These are phyloP conservation scores for Cantharis lateralis DNA, from an alignment of 2,888 invertebrate species.

Conservation along the genomic window DNA sequence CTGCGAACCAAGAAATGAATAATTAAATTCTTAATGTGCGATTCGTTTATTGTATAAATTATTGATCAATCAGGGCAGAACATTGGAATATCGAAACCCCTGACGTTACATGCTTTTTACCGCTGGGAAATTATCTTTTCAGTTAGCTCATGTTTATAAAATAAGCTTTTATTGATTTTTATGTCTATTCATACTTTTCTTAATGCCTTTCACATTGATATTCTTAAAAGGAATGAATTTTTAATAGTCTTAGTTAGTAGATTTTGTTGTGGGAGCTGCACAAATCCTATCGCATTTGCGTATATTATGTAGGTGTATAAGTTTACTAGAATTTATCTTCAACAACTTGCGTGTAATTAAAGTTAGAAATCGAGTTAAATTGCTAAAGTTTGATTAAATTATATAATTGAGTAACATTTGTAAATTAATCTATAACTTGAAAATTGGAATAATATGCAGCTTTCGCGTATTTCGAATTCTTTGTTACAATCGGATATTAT, in stretches of 20 bases:
- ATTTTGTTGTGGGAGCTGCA: background rate
- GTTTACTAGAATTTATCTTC: background rate
- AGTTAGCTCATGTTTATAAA: conserved; percentile 4
- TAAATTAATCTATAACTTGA: background rate
- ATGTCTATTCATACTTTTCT: background rate
- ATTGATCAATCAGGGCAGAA: conserved; percentile 12
- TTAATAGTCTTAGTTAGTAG: background rate
- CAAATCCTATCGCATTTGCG: too few species aligned
- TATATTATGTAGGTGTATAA: background rate
- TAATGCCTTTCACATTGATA: background rate
- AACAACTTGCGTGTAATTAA: background rate
- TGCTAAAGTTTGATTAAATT: background rate
- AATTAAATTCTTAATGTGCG: background rate
- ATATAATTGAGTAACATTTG: background rate
- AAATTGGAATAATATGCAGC: background rate
- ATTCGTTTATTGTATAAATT: background rate
- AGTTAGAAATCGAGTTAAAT: background rate
- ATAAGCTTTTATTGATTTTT: conserved; percentile 8
- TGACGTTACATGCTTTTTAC: conserved; percentile 5
- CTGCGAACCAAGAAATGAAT: background rate
- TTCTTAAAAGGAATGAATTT: background rate
- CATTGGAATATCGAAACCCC: conserved; percentile 1
- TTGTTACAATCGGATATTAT: too few species aligned
- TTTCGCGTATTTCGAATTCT: too few species aligned
- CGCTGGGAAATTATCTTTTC: conserved; percentile 15